Base-by-base conservation (phyloP, 2,888 invertebrate genomes). In the Drosophila subsilvestris region DNA sequence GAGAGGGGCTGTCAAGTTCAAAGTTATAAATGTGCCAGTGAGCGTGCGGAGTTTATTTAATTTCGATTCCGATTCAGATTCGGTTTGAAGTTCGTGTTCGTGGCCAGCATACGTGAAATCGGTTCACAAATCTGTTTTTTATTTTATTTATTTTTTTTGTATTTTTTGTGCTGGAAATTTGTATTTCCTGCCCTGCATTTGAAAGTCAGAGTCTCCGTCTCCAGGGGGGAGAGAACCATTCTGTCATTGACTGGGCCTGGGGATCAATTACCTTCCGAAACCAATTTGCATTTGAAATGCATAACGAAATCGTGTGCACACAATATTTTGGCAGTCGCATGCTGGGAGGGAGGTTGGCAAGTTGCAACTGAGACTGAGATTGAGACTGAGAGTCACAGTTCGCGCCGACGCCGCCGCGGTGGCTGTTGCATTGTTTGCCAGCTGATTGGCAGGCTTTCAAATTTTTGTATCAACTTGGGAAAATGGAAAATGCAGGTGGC, bases 271-370 rank as follows among this genome's bases (percentile, higher is more conserved):
- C 84, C 89, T 84, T 84, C 88, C 89, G 72, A 88, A 88, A 77
- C 63, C 87, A 88, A 88, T 84, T 84, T 88, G 83, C 87, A 88
- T 88, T 88, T 84, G 77, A 87, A 87, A 81, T 75, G 86, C 89
- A 82, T 85, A 88, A 72, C 79, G 63, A 81, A 88, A 76, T 88
- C 87, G 87, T 88, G 87, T 86, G 85, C 71, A 75, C 56, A 76
- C 68, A 78, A 76, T 84, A 86, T 84, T 84, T 88, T 84, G 89
- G 87, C 89, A 84, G 81, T 74, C 76, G 57, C 83, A 78, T 65
- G 83, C 83, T 88, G 82, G 54, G 86, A 27, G 27, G 25, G 22
- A 22, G 22, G 0, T 22, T 22, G 3, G 22, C 22, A 3, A 22
- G 22, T 22, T 22, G 22, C 22, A 22, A 22, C 25, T 25, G 25